Evolutionary conservation across 2,113 vertebrate genomes (phyloP), one percentile per base, ranked within the genome.

Genomic region (Pardalotus punctatus): DNA sequence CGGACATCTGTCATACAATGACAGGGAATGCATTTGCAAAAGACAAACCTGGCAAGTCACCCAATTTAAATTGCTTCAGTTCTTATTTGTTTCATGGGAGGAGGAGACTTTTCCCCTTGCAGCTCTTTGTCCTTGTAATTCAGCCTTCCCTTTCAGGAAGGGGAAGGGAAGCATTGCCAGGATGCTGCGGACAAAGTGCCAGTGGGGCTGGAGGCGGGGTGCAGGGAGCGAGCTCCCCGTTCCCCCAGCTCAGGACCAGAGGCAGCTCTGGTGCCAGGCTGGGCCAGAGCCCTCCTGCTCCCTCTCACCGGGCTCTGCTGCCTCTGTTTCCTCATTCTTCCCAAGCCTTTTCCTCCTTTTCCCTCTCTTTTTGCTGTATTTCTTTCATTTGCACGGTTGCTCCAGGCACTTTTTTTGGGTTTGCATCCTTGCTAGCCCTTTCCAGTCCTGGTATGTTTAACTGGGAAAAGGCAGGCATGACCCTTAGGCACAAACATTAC

Each of bases 81-180:
- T 96, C 96, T 73, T 77, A 69, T 79, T 90, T 86, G 38, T 94
- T 94, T 80, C n/a, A 17, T 0, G 7, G 36, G 53, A 85, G 57
- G 84, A 79, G 81, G 93, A 71, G 45, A 48, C 57, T 51, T 84
- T 64, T 51, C 57, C 56, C 61, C 35, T 87, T 81, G 43, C n/a
- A 70, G 93, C 12, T 81, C 74, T 93, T 81, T 90, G 57, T 90
- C 87, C 60, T 22, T 88, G 36, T 79, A 74, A 82, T 91, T 94
- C 84, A 62, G 56, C 91, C 85, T 74, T 81, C 40, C 24, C 81
- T 93, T 79, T 78, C 36, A 80, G 70, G 83, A 57, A 24, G 20
- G 72, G 67, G 71, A 54, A 65, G 71, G 64, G 38, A 38, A 62
- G 24, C 8, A 4, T 43, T 90, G 85, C 36, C 81, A 92, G 81